Percentiles rank a stretch among this genome's conserved stretches.
Conservation (phyloP, 2,113 vertebrate species). For the Shinisaurus crocodilurus region DNA sequence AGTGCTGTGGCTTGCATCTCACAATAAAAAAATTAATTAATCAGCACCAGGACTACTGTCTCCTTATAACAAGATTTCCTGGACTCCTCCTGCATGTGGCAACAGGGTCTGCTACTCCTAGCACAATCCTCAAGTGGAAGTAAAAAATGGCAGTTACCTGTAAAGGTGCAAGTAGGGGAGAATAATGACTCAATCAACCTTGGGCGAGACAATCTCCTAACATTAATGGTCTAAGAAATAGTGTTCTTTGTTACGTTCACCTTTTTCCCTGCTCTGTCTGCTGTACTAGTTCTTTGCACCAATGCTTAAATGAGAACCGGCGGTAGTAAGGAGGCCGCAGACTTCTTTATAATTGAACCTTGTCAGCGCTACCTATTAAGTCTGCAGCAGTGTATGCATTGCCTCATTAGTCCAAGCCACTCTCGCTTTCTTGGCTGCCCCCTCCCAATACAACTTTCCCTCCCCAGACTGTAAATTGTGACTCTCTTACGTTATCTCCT, state of each 20-base stretch:
- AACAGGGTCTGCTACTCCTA: background rate
- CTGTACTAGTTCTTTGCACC: slow-evolving; percentile 44
- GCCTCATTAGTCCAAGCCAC: slow-evolving; percentile 72
- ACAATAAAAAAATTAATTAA: background rate
- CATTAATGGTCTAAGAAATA: slow-evolving; percentile 36
- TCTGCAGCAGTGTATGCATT: slow-evolving; percentile 48
- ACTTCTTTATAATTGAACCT: slow-evolving; percentile 68
- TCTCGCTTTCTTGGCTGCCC: slow-evolving; percentile 44
- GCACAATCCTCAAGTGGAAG: background rate
- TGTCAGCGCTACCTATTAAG: slow-evolving; percentile 66
- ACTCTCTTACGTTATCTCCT: slow-evolving; percentile 43
- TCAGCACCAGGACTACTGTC: background rate
- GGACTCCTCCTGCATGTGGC: background rate
- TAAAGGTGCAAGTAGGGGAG: background rate
- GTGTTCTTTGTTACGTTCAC: slow-evolving; percentile 35
- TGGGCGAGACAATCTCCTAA: background rate
- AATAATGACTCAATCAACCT: background rate
- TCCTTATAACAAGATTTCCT: background rate
- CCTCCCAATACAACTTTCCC: background rate
- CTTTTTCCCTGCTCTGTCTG: slow-evolving; percentile 52
- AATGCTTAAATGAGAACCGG: slow-evolving; percentile 63
- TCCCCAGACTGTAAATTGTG: slow-evolving; percentile 16
- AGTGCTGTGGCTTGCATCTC: background rate
- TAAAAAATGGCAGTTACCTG: background rate
- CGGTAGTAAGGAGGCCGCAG: slow-evolving; percentile 69